Evolutionary conservation across 2,888 invertebrate genomes (phyloP), one percentile per base, ranked within the genome.

Genomic region (Meteorus colon): DNA sequence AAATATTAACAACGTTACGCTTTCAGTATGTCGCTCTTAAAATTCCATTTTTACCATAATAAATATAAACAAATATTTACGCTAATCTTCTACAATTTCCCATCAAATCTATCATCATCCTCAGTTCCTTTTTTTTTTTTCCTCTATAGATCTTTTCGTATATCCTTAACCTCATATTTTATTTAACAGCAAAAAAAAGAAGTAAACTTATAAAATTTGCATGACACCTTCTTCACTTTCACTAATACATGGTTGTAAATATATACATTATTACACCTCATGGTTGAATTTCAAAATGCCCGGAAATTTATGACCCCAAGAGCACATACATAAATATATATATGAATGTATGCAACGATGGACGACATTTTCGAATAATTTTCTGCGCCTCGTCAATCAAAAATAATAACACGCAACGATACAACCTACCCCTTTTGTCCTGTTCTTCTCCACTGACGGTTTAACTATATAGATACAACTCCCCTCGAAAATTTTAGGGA

Each of bases 311-410:
- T 78, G 75, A 41, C 59, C 37, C 29, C 34, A 24, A 63, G 41
- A 14, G 41, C 8, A 34, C 34, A 34, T 34, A 34, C 12, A 41
- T 41, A 55, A 19, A 19, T 19, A 24, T 19, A 65, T 37, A 16
- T 34, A 19, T 14, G 3, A 16, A 34, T 63, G 51, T 68, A 55
- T 60, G 67, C 62, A 70, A 69, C 63, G 69, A 24, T 31, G 45
- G 16, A 62, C 65, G 41, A 51, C 48, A 65, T 60, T 77, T 74
- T 55, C 60, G 76, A 74, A 76, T 73, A 72, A 78, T 77, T 77
- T 68, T 75, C 27, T 74, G 48, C 51, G 74, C 74, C 77, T 77
- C 78, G 74, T 77, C 79, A 77, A 77, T 78, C 78, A 48, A 74
- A 76, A 76, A 76, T 74, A 73, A 79, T 77, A 77, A 75, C 66